Percentiles rank a stretch among this genome's conserved stretches.
Evolutionary conservation across 2,797 vertebrate species (phyloP).

Genomic region (Apogon talboti): DNA sequence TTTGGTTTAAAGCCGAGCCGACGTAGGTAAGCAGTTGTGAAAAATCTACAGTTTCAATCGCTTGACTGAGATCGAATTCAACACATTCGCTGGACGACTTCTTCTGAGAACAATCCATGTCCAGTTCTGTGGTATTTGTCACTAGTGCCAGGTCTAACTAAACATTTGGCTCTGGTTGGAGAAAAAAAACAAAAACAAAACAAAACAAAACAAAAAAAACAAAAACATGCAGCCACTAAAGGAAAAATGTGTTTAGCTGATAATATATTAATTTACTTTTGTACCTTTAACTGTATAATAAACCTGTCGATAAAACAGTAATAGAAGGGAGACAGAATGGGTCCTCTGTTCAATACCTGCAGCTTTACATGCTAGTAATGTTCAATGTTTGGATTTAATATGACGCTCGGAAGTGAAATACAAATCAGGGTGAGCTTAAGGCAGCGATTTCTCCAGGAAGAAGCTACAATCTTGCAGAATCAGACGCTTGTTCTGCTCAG

Average conservation of each 20-base stretch:
- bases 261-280: conserved; percentile 40
- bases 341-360: conserved; percentile 34
- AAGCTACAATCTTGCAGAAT: conserved; percentile 82
- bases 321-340: conserved; percentile 17
- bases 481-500: conserved; percentile 46
- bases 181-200: conserved; percentile 34
- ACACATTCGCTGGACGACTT: conserved; percentile 46
- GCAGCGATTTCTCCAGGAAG: conserved; percentile 67
- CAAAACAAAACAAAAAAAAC: no score
- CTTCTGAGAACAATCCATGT: conserved; percentile 19
- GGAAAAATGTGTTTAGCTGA: conserved; percentile 27
- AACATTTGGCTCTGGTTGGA: conserved; percentile 59
- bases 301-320: neutral
- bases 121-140: conserved; percentile 57
- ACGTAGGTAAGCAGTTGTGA: conserved; percentile 35
- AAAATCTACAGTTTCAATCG: conserved; percentile 25
- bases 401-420: conserved; percentile 18
- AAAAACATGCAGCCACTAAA: conserved; percentile 51
- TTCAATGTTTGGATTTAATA: conserved; percentile 21
- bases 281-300: conserved; percentile 52
- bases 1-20: conserved; percentile 66
- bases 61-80: conserved; percentile 26
- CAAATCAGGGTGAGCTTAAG: conserved; percentile 58
- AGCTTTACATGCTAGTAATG: conserved; percentile 36
- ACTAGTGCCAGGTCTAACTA: conserved; percentile 74